Percentiles rank a stretch among this genome's conserved stretches.
These are phyloP conservation scores for Apamea monoglypha DNA, from an alignment of 2,888 invertebrate genomes.

Conservation along the genomic window DNA sequence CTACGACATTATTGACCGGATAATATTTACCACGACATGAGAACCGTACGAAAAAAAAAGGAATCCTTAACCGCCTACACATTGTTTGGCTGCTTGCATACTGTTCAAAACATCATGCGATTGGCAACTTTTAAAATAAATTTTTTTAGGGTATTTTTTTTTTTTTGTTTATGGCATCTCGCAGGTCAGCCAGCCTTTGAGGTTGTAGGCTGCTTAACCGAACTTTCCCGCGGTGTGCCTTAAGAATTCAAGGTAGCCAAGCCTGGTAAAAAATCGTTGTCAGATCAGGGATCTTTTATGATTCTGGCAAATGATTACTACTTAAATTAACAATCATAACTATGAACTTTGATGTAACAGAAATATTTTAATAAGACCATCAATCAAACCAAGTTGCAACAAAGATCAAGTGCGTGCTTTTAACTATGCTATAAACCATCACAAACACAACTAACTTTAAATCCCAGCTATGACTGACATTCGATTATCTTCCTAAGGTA, in stretches of 20 bases:
- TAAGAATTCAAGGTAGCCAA: neutral
- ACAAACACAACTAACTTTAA: slow-evolving; percentile 16
- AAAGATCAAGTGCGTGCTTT: neutral
- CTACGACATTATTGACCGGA: neutral
- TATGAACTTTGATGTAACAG: neutral
- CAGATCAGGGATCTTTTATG: neutral
- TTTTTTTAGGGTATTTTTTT: neutral
- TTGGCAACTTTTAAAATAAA: neutral
- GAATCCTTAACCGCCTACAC: neutral
- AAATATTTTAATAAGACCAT: slow-evolving; percentile 23
- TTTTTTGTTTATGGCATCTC: neutral
- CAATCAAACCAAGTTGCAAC: slow-evolving; percentile 8
- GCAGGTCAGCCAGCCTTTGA: neutral
- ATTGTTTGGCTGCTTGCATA: neutral
- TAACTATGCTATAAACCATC: neutral
- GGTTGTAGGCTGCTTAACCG: neutral
- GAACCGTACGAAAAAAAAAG: neutral
- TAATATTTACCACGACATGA: neutral
- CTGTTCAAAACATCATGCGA: neutral
- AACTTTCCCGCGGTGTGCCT: neutral
- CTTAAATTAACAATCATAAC: neutral
- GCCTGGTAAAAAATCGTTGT: neutral
- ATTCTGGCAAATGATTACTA: neutral
- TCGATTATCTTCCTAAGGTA: slow-evolving; percentile 43
- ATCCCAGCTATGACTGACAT: slow-evolving; percentile 37